Conservation (phyloP, 2,888 invertebrate species). For the Nephrotoma guestfalica region DNA sequence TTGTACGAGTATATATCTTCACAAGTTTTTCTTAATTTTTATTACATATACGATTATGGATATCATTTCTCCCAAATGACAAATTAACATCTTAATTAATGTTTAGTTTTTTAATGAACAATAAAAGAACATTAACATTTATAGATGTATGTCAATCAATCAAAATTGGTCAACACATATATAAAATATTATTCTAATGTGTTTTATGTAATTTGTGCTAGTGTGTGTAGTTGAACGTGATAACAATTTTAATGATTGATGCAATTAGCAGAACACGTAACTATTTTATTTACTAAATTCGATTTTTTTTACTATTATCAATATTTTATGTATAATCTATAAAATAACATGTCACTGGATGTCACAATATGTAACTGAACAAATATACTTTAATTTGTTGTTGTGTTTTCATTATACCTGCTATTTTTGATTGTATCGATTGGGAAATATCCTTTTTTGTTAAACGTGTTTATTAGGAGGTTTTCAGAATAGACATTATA, state of each 20-base stretch:
- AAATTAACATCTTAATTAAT: neutral
- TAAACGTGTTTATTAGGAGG: too few species aligned
- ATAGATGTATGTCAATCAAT: neutral
- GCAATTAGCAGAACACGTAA: neutral
- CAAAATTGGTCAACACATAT: neutral
- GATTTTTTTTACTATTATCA: neutral
- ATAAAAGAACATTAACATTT: neutral
- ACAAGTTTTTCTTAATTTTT: neutral
- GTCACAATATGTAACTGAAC: neutral
- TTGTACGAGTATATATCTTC: neutral
- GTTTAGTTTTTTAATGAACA: neutral
- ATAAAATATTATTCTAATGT: neutral
- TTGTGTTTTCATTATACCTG: neutral
- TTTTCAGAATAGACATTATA: too few species aligned
- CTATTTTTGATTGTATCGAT: neutral
- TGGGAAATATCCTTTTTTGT: neutral
- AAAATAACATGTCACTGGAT: neutral
- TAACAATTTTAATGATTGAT: neutral
- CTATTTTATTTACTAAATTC: neutral
- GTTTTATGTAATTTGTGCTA: neutral
- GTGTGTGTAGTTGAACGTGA: neutral
- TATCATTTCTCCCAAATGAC: neutral
- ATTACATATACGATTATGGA: neutral
- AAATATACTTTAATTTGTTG: neutral
- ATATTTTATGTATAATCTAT: neutral